A percentile compares a stretch with the other conserved stretches of the same genome.
Conservation (phyloP, 1,140 invertebrate species). For the Vanessa atalanta region DNA sequence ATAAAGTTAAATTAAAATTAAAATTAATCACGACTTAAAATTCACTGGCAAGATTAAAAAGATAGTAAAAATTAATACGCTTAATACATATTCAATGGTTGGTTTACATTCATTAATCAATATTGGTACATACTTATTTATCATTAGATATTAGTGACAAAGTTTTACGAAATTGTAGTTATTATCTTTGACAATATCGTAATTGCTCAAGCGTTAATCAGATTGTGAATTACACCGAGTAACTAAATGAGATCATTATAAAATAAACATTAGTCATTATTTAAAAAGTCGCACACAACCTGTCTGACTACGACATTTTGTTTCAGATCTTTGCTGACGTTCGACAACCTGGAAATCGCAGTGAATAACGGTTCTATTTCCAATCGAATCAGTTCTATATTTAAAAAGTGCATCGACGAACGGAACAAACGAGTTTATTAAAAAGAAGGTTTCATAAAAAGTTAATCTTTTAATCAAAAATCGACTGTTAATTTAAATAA, state of each 20-base stretch:
- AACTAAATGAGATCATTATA: constrained; percentile 45
- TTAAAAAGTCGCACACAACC: constrained; percentile 20
- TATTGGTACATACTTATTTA: not conserved
- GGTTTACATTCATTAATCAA: not conserved
- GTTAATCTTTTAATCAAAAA: no score
- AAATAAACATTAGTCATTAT: constrained; percentile 46
- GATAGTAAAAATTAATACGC: not conserved
- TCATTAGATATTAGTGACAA: constrained; percentile 1
- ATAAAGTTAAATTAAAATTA: no score
- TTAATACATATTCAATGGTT: not conserved
- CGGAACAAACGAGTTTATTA: not conserved
- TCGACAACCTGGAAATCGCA: constrained; percentile 4
- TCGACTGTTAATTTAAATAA: no score
- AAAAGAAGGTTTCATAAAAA: not conserved
- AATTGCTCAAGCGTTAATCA: constrained; percentile 16
- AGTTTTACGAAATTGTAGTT: constrained; percentile 4
- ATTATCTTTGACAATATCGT: not conserved
- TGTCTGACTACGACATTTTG: constrained; percentile 11
- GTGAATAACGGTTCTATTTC: not conserved
- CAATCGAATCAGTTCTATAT: not conserved
- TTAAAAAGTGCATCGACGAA: constrained; percentile 2
- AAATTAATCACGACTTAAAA: not conserved
- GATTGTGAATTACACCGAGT: not conserved
- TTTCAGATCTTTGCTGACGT: constrained; percentile 1
- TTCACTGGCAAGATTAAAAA: not conserved